Evolutionary conservation across 2,113 vertebrate species (phyloP), one percentile per base, ranked within the genome.

Genomic region (Tonatia bakeri): DNA sequence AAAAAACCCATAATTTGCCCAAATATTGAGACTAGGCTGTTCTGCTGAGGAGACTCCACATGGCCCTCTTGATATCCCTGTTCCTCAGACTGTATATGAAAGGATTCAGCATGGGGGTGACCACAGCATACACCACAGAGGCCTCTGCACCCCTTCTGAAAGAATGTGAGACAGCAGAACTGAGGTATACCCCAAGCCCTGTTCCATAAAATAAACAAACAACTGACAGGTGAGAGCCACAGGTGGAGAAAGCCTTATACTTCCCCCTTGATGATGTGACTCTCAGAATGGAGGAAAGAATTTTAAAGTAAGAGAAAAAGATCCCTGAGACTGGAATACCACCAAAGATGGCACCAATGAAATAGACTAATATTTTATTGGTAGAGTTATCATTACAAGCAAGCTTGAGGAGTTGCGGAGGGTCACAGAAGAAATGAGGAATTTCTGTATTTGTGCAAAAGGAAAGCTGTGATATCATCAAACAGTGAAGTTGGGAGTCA

Each of bases 171-270:
- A 52, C 28, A 54, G 2, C 1, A 0, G 82, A 95, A 22, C 88
- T 73, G 28, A 91, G 20, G 43, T 81, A 73, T 2, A 43, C 36
- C 2, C 81, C 87, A 61, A 91, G 7, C 0, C 10, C 90, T 67
- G 90, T 83, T 4, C 94, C 87, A 79, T 81, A 94, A 38, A 90
- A 94, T 59, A 96, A 85, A 36, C n/a, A 69, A 54, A 96, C 89
- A 36, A 70, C 54, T 12, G 64, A 85, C 52, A 94, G 24, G n/a
- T 96, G 92, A 36, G 92, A 91, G 16, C 92, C 50, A 64, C 88
- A 96, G 2, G 88, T 96, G 26, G 89, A 94, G 16, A 96, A 96
- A 9, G 64, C 89, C 85, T 94, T 96, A 7, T 84, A 79, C 45
- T 64, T 96, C 19, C 95, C 89, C 64, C 43, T 15, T 77, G 36